Evolutionary conservation across 2,113 vertebrate genomes (phyloP).

Genomic region (Rhinichthys klamathensis): DNA sequence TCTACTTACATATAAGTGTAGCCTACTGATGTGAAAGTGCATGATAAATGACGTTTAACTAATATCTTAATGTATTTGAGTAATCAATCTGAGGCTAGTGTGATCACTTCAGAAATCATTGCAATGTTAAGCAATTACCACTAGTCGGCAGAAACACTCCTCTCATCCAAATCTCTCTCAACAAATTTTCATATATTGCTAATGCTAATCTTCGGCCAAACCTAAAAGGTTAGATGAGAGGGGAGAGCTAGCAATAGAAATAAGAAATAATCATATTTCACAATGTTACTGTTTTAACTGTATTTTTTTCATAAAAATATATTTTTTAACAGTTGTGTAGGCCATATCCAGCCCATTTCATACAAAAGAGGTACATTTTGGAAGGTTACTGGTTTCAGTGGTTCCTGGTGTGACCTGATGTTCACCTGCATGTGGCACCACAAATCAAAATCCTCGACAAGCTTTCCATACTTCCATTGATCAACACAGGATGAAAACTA

Average conservation of each 20-base stretch:
- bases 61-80: not conserved
- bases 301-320: not conserved
- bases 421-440: not conserved
- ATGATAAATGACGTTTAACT: not conserved
- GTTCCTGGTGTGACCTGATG: not conserved
- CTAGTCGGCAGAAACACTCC: constrained; percentile 25
- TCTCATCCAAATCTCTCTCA: not conserved
- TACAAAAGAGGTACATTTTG: not conserved
- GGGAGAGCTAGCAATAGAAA: not conserved
- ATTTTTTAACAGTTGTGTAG: too few relatives aligned
- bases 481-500: not conserved
- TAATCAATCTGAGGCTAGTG: not conserved
- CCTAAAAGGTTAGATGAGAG: not conserved
- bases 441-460: not conserved
- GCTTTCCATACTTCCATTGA: not conserved
- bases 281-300: not conserved
- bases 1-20: not conserved
- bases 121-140: not conserved
- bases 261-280: not conserved
- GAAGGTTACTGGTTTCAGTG: not conserved
- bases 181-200: not conserved
- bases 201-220: not conserved
- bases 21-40: not conserved
- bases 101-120: not conserved
- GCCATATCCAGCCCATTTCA: not conserved